A percentile compares a stretch with the other conserved stretches of the same genome.
These are phyloP conservation scores for Neria commutata DNA, from an alignment of 2,888 invertebrate genomes.

Conservation along the genomic window DNA sequence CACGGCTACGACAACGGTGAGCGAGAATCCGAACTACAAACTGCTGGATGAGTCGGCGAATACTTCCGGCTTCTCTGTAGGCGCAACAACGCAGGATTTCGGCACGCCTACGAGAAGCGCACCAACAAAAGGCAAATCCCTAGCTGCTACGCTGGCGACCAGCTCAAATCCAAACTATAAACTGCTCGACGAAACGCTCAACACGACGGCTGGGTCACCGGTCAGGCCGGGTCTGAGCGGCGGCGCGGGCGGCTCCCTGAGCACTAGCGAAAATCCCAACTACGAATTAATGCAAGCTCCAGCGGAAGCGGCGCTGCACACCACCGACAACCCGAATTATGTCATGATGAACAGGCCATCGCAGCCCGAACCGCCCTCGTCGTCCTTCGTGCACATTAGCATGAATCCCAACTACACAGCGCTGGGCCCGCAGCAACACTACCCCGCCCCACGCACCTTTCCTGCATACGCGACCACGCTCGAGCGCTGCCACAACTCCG, in stretches of 20 bases:
- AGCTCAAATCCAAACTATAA: slow-evolving; percentile 41
- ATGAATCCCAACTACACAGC: slow-evolving; percentile 47
- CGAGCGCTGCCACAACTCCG: slow-evolving; percentile 23
- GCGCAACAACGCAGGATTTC: slow-evolving; percentile 10
- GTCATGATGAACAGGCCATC: slow-evolving; percentile 39
- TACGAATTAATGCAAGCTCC: slow-evolving; percentile 47
- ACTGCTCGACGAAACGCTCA: slow-evolving; percentile 43
- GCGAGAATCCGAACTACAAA: slow-evolving; percentile 54
- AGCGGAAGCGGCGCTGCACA: slow-evolving; percentile 1
- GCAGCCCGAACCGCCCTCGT: no score
- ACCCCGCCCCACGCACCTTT: neutral
- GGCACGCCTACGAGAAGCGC: slow-evolving; percentile 24
- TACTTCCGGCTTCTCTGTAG: slow-evolving; percentile 27
- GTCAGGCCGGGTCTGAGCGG: slow-evolving; percentile 5
- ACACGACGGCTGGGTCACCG: slow-evolving; percentile 27
- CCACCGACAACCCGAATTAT: slow-evolving; percentile 43
- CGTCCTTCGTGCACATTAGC: slow-evolving; percentile 26
- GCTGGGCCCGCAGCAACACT: slow-evolving; percentile 31
- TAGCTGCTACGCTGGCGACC: slow-evolving; percentile 3
- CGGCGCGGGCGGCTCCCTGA: no score
- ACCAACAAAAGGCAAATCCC: slow-evolving; percentile 18
- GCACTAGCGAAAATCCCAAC: slow-evolving; percentile 47
- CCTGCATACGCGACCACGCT: slow-evolving; percentile 9
- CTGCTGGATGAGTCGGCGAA: slow-evolving; percentile 48
- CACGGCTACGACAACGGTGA: slow-evolving; percentile 27